Base-by-base conservation (phyloP, 2,888 invertebrate species). In the Unio delphinus region DNA sequence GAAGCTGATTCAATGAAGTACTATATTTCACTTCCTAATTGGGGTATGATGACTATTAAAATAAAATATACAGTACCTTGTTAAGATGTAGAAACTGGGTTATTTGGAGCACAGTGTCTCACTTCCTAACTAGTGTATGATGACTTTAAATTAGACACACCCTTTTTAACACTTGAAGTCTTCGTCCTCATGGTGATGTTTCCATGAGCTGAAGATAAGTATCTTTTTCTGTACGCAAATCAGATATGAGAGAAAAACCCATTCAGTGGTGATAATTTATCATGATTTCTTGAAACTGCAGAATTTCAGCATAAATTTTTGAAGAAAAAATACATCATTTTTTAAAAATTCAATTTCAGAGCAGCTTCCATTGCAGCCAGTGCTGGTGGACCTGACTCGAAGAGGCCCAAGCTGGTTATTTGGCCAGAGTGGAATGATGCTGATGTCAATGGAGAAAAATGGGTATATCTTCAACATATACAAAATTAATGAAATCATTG, bases 381-480 rank as follows among this genome's bases (percentile, higher is more conserved):
- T 81, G 82, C 83, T n/a, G 82, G 86, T 57, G 84, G 80, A 11
- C 65, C 72, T 17, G 83, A 83, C 56, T 73, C 75, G 15, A 88
- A 86, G 68, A 68, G 86, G 67, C 81, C 84, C 6, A 85, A 83
- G 61, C 76, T 87, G 30, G 76, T 78, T 18, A 85, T 90, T 65
- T 90, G 90, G 90, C 90, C 89, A 11, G 90, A 90, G 75, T 90
- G 89, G 88, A 89, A 83, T 76, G 90, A 90, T 79, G 82, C 83
- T 20, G 90, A 90, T 74, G 83, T 90, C 67, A 89, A 89, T 80
- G 84, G 82, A 61, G 90, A 90, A 73, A 90, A 90, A 89, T 90
- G 90, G 90, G 90, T 89, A 77, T 71, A 85, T 72, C 20, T 61
- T 63, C 67, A 59, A 60, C 26, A 28, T 55, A 45, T 45, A 45